Evolutionary conservation across 2,113 vertebrate species (phyloP), one percentile per base, ranked within the genome.

Genomic region (Campylomormyrus numenius): DNA sequence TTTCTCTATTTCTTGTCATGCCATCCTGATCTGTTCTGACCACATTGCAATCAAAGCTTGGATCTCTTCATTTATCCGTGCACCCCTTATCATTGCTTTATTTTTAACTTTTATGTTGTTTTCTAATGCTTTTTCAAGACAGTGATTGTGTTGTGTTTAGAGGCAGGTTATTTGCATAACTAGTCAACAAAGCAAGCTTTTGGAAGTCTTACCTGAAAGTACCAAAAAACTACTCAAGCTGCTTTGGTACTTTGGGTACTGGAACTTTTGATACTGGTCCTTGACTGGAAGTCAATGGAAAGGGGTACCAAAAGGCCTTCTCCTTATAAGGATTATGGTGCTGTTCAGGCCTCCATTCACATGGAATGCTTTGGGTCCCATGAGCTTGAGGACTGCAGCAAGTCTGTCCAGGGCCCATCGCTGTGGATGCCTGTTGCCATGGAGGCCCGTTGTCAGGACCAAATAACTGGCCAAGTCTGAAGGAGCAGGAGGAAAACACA

Each of bases 401-500:
- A 58, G 53, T 24, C 53, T 56, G 53, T 56, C 24, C 56, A 62
- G 2, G 56, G 56, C 21, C 56, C 56, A 11, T 58, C 21, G 21
- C 56, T 58, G 21, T 58, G 56, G 56, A 24, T 24, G 21, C 7
- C 24, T 56, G 19, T 56, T 56, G 53, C 53, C 19, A 56, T 56
- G 53, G 53, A 21, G 53, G 53, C 53, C 53, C 19, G 19, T 24
- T 56, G 53, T 5, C 53, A 21, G 19, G 53, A 56, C 53, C 52
- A 53, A 53, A 53, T 53, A 53, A 53, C 52, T 53, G 27, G n/a
- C 3, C 62, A 27, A 31, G 13, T 70, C 62, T 31, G 27, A 31
- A 4, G n/a, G 27, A 31, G 10, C 62, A 70, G 62, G n/a, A 66
- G n/a, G 62, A 95, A 95, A 92, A 84, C 91, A 85, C 92, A 93